Evolutionary conservation across 2,888 invertebrate species (phyloP), one percentile per base, ranked within the genome.

Genomic region (Holacanthella duospinosa): DNA sequence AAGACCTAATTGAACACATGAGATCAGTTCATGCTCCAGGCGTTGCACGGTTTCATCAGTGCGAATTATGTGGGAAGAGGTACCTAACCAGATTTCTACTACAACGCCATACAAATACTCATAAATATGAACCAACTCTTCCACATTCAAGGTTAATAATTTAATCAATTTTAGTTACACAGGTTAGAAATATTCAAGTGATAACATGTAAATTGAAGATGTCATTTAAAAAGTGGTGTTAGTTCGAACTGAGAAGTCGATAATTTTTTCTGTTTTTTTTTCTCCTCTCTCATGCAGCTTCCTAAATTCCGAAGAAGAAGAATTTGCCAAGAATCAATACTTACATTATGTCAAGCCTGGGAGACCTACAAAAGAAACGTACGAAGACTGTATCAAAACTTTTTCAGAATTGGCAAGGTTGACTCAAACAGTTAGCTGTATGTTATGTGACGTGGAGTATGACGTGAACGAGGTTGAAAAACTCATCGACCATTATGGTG

Each of bases 101-200:
- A 27, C 61, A 68, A 28, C 63, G 73, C 19, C 73, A 73, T 62
- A 70, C 71, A 61, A 66, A 68, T 28, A 62, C 63, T 21, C 73
- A 73, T 55, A 67, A 68, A 43, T 71, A 64, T 59, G 70, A 73
- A 21, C 48, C 48, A 21, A 21, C 6, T 4, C 21, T n/a, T 4
- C 48, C 48, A 48, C 21, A 48, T 21, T 9, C 48, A 48, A n/a
- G 48, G 48, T 48, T 16, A 48, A 4, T 48, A 48, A n/a, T n/a
- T 48, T 21, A 21, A 48, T 36, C 36, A 36, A 6, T 36, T 9
- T 9, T 36, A 36, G 16, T 36, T 36, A 36, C n/a, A n/a, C n/a
- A n/a, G n/a, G n/a, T n/a, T n/a, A n/a, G n/a, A n/a, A n/a, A n/a
- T n/a, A n/a, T n/a, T n/a, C n/a, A n/a, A n/a, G n/a, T n/a, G n/a